These are phyloP conservation scores for Dendrolimus houi DNA, from an alignment of 2,888 invertebrate species.

Conservation along the genomic window DNA sequence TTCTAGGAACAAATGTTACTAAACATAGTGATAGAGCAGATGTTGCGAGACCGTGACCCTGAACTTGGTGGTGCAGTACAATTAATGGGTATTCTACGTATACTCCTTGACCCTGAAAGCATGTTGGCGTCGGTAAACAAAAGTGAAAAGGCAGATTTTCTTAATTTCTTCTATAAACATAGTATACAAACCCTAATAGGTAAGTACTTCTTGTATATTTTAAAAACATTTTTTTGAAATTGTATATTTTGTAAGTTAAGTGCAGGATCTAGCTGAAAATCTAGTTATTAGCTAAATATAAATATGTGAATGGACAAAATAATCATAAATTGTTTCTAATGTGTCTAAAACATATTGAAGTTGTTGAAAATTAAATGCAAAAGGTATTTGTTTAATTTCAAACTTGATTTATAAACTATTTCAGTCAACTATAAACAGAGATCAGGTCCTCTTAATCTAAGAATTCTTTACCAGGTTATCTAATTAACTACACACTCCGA, in stretches of 20 bases:
- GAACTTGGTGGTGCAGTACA: slow-evolving; percentile 98
- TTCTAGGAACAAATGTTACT: slow-evolving; percentile 93
- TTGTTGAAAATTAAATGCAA: neutral
- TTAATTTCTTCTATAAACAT: slow-evolving; percentile 98
- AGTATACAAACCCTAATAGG: slow-evolving; percentile 97
- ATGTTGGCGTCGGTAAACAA: slow-evolving; percentile 96
- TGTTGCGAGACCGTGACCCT: slow-evolving; percentile 97
- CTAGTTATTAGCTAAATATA: no score
- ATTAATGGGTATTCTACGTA: slow-evolving; percentile 94
- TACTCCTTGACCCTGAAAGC: slow-evolving; percentile 97
- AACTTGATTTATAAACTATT: no score
- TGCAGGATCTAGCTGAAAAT: no score
- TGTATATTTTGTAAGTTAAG: neutral
- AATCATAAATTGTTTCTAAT: neutral
- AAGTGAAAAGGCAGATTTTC: slow-evolving; percentile 98
- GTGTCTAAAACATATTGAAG: neutral
- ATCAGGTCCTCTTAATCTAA: no score
- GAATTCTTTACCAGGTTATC: no score
- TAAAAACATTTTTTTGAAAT: neutral
- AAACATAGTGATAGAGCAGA: slow-evolving; percentile 98
- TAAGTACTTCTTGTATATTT: slow-evolving; percentile 45
- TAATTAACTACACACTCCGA: no score
- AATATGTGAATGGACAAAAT: no score
- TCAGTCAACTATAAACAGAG: no score
- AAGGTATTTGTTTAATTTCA: neutral